Evolutionary conservation across 2,113 vertebrate genomes (phyloP).

Genomic region (Asarcornis scutulata): DNA sequence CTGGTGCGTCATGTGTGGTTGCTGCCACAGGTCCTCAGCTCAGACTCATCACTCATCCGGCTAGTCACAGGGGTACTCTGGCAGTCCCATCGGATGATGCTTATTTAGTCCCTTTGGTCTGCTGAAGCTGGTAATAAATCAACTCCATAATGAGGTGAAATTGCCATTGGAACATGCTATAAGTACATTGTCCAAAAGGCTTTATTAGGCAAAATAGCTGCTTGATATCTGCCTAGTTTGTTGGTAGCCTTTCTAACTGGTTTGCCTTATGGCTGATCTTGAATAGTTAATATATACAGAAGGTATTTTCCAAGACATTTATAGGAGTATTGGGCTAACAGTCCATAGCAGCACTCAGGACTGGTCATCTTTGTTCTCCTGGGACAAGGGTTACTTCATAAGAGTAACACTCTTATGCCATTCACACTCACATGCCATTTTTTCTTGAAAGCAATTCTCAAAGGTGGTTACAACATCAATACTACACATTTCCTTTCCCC

Average conservation of each 20-base stretch:
- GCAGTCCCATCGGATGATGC: neutral
- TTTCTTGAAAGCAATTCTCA: neutral
- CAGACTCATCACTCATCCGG: neutral
- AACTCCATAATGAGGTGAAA: neutral
- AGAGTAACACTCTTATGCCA: neutral
- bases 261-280: neutral
- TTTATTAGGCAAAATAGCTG: neutral
- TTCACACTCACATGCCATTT: neutral
- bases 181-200: neutral
- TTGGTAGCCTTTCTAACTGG: neutral
- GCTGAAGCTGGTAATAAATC: slow-evolving; percentile 16
- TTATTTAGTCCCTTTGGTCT: neutral
- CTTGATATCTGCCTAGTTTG: neutral
- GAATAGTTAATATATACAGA: neutral
- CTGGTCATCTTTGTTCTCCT: neutral
- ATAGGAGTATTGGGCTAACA: neutral
- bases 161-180: neutral
- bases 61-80: neutral
- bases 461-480: neutral
- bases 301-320: neutral
- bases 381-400: neutral
- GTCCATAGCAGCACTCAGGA: neutral
- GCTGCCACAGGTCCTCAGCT: neutral
- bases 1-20: neutral
- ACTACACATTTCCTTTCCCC: neutral